Evolutionary conservation across 2,797 vertebrate species (phyloP).

Genomic region (Danio albolineatus): DNA sequence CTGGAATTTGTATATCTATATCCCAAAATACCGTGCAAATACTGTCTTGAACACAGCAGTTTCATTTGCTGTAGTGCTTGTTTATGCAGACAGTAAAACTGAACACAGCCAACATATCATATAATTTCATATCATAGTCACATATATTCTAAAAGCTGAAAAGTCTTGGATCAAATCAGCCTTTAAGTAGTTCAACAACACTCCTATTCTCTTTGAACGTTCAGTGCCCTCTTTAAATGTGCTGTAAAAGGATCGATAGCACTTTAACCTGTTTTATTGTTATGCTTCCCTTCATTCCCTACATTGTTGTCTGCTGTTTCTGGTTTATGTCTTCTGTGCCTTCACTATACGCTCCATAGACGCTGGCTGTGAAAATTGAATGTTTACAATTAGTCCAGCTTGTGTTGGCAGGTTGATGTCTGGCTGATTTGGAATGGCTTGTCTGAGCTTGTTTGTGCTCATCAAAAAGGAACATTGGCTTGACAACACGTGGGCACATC

Average conservation of each 20-base stretch:
- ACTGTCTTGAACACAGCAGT: no score
- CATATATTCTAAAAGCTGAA: not conserved
- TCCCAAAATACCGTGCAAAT: no score
- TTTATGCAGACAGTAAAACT: no score
- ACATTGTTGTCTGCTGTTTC: slow-evolving; percentile 1
- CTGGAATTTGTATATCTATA: no score
- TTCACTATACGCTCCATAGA: not conserved
- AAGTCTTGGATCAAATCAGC: not conserved
- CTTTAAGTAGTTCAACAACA: not conserved
- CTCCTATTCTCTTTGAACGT: slow-evolving; percentile 9
- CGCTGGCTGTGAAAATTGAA: slow-evolving; percentile 12
- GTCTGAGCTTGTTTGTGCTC: slow-evolving; percentile 44
- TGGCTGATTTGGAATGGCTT: slow-evolving; percentile 32
- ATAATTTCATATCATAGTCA: not conserved
- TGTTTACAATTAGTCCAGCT: slow-evolving; percentile 16
- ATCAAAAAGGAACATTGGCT: slow-evolving; percentile 26
- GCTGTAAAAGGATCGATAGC: slow-evolving; percentile 58
- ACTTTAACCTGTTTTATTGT: slow-evolving; percentile 51
- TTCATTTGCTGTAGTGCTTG: no score
- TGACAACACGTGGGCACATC: slow-evolving; percentile 14
- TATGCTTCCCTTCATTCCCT: slow-evolving; percentile 29
- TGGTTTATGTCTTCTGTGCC: slow-evolving; percentile 12
- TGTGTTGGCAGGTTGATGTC: slow-evolving; percentile 41
- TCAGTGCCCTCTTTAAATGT: slow-evolving; percentile 41
- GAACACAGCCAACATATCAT: no score